phyloP scores from a whole-genome alignment of 2,888 invertebrate genomes.

The Fissipunctia ypsillon region DNA sequence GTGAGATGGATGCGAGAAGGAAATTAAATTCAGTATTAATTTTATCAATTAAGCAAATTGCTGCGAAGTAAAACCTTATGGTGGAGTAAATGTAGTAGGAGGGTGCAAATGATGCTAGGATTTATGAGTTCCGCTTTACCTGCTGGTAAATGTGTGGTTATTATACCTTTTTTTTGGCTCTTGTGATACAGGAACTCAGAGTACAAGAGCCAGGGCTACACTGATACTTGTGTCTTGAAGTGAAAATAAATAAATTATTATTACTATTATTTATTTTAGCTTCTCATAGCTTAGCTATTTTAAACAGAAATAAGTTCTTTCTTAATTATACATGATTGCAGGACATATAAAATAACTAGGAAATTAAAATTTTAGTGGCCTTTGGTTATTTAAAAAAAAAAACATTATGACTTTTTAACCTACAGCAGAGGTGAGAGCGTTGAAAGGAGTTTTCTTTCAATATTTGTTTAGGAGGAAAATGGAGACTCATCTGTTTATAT shows the following conservation, averaged over 20 bases:
- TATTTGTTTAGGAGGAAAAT: not conserved
- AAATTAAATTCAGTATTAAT: constrained; percentile 72
- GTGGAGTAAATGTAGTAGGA: constrained; percentile 44
- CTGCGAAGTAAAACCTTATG: constrained; percentile 54
- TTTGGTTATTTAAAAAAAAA: no score
- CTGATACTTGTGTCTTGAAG: no score
- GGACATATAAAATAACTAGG: not conserved
- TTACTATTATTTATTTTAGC: not conserved
- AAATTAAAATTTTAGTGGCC: no score
- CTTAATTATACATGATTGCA: not conserved
- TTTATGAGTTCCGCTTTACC: constrained; percentile 53
- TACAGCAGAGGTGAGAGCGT: not conserved
- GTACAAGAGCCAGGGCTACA: no score
- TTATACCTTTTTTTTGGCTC: no score
- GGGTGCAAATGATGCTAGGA: constrained; percentile 62
- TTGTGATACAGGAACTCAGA: no score
- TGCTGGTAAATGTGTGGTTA: constrained; percentile 11
- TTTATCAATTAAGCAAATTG: constrained; percentile 63
- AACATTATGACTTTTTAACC: no score
- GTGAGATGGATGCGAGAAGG: constrained; percentile 70
- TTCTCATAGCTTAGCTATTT: not conserved
- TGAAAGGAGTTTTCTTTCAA: not conserved
- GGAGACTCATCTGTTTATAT: not conserved
- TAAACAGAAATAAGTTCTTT: not conserved
- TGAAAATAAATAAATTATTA: no score